Evolutionary conservation across 30 jellyfish, hydroid and myxozoan genomes (phyloP).

Genomic region (Clytia hemisphaerica): DNA sequence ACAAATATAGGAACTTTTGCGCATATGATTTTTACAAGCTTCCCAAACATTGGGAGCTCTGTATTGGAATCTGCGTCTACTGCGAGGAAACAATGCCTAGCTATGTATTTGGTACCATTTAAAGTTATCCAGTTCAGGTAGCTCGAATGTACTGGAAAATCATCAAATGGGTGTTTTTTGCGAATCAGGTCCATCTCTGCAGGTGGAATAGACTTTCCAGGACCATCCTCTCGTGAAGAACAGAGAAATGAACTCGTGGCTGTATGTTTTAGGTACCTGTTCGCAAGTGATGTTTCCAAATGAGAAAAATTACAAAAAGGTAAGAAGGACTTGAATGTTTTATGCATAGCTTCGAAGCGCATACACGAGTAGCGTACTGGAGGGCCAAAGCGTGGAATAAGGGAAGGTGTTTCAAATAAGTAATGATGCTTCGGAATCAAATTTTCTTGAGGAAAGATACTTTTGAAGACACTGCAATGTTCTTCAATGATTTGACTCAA

Average conservation of each 20-base stretch:
- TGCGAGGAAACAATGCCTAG: too few relatives aligned
- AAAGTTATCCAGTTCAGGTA: not conserved
- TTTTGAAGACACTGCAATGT: not conserved
- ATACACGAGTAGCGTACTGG: slow-evolving; percentile 5
- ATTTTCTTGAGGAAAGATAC: not conserved
- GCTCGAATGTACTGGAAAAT: too few relatives aligned
- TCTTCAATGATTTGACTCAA: slow-evolving; percentile 1
- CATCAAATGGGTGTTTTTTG: too few relatives aligned
- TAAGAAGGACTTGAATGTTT: slow-evolving; percentile 7
- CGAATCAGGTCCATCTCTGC: too few relatives aligned
- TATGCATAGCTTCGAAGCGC: slow-evolving; percentile 1
- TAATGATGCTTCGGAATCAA: slow-evolving; percentile 17
- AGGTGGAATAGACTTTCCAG: too few relatives aligned
- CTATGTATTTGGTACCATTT: slow-evolving; percentile 10
- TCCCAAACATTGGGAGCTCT: slow-evolving; percentile 18
- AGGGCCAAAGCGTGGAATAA: slow-evolving; percentile 1
- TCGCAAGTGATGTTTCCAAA: too few relatives aligned
- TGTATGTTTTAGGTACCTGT: too few relatives aligned
- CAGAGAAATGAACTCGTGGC: too few relatives aligned
- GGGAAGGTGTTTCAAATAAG: slow-evolving; percentile 9
- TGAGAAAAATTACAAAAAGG: too few relatives aligned
- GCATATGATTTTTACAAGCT: not conserved
- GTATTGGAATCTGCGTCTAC: not conserved
- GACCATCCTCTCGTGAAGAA: too few relatives aligned
- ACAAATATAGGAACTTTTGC: slow-evolving; percentile 1